Evolutionary conservation across 2,888 invertebrate species (phyloP).

Genomic region (Uropetala carovei): DNA sequence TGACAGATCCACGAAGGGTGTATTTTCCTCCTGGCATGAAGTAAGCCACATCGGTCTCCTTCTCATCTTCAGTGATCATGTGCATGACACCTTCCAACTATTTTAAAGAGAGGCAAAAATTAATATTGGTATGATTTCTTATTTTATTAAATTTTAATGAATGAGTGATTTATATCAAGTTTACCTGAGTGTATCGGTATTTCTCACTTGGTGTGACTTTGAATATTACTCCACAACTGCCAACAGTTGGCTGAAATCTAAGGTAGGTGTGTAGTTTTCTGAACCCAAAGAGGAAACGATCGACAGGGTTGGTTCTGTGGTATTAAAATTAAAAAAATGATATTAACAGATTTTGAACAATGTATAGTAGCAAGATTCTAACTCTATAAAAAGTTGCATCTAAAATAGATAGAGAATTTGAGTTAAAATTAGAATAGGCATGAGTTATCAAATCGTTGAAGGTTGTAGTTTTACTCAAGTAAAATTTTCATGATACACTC

Average conservation of each 20-base stretch:
- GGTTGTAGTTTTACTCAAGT: not conserved
- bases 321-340: not conserved
- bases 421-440: not conserved
- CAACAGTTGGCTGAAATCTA: conserved; percentile 5
- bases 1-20: conserved; percentile 46
- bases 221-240: conserved; percentile 37
- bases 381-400: too few relatives aligned
- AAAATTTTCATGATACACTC: not conserved
- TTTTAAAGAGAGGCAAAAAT: not conserved
- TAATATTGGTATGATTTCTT: not conserved
- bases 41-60: not conserved
- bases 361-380: too few relatives aligned
- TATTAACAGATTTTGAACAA: too few relatives aligned
- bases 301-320: not conserved
- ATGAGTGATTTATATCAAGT: not conserved
- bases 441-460: not conserved
- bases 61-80: not conserved
- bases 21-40: conserved; percentile 18
- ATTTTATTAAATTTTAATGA: not conserved
- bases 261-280: conserved; percentile 26
- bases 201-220: conserved; percentile 1
- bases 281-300: not conserved
- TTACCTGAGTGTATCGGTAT: conserved; percentile 23
- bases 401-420: too few relatives aligned
- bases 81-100: conserved; percentile 43